These are phyloP conservation scores for Drosophila sproati DNA, from an alignment of 1,140 invertebrate genomes.

Conservation along the genomic window DNA sequence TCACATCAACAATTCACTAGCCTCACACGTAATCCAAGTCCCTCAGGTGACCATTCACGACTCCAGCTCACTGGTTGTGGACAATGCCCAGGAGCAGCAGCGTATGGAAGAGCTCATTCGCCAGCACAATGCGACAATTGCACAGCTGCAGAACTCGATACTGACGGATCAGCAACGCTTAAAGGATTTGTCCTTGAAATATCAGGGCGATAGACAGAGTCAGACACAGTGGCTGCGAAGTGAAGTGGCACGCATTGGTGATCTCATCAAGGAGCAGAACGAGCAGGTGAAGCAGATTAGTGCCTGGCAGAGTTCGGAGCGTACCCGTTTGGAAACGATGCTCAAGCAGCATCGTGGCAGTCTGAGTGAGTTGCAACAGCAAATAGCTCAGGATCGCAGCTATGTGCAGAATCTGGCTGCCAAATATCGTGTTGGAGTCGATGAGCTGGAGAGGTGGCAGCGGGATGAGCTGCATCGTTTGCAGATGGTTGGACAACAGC, in stretches of 20 bases:
- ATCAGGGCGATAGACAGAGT: slow-evolving; percentile 77
- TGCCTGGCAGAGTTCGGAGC: slow-evolving; percentile 76
- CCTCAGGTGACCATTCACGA: slow-evolving; percentile 19
- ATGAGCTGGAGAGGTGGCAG: slow-evolving; percentile 81
- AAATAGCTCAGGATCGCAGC: slow-evolving; percentile 68
- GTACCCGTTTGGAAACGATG: slow-evolving; percentile 68
- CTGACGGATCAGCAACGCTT: slow-evolving; percentile 70
- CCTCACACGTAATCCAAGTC: slow-evolving; percentile 30
- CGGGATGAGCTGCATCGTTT: slow-evolving; percentile 67
- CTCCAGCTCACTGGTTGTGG: slow-evolving; percentile 45
- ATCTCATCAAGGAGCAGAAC: slow-evolving; percentile 72
- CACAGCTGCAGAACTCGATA: slow-evolving; percentile 71
- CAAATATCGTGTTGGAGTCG: slow-evolving; percentile 76
- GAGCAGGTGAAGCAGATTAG: slow-evolving; percentile 71
- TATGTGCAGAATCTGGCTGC: slow-evolving; percentile 73
- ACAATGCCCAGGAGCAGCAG: slow-evolving; percentile 65
- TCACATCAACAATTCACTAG: slow-evolving; percentile 67
- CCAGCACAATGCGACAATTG: slow-evolving; percentile 74
- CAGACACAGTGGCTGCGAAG: slow-evolving; percentile 77
- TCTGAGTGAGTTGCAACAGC: slow-evolving; percentile 64
- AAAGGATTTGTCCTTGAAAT: slow-evolving; percentile 68
- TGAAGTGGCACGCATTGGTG: slow-evolving; percentile 71
- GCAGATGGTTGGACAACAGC: slow-evolving; percentile 62
- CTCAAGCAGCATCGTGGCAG: slow-evolving; percentile 73
- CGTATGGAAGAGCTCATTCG: slow-evolving; percentile 70